Conservation (phyloP, 1,140 invertebrate genomes). For the Pseudomyrmex sp. region DNA sequence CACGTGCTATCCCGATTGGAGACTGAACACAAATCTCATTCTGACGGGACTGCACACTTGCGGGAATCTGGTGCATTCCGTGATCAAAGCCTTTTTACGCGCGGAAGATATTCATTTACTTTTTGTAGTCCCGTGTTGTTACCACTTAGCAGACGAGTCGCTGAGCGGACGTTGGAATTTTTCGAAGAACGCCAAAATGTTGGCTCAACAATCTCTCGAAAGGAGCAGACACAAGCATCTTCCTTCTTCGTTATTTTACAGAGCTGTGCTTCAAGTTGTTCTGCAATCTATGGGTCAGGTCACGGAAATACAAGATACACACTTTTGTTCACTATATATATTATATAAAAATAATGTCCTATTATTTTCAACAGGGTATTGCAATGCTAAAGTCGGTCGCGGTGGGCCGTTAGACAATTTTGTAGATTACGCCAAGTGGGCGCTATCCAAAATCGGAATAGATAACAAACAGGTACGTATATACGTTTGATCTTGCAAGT, state of each 20-base stretch:
- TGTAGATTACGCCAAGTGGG: constrained; percentile 88
- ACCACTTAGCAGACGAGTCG: constrained; percentile 92
- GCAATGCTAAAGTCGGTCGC: constrained; percentile 85
- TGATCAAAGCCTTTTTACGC: constrained; percentile 90
- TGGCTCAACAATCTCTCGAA: constrained; percentile 92
- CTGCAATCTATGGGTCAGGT: constrained; percentile 80
- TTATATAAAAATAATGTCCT: constrained; percentile 9
- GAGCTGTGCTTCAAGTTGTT: constrained; percentile 90
- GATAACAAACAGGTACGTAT: constrained; percentile 68
- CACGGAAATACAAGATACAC: constrained; percentile 16
- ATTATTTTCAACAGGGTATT: constrained; percentile 77
- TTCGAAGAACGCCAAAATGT: constrained; percentile 93
- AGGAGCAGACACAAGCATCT: constrained; percentile 87
- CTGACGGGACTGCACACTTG: constrained; percentile 95
- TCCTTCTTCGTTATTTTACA: constrained; percentile 88
- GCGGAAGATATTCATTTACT: constrained; percentile 87
- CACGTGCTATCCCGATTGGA: constrained; percentile 82
- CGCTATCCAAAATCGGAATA: constrained; percentile 86
- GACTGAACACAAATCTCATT: constrained; percentile 82
- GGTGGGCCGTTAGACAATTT: constrained; percentile 85
- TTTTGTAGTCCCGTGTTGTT: constrained; percentile 96
- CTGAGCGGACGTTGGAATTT: constrained; percentile 85
- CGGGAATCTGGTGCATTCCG: constrained; percentile 92
- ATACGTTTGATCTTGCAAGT: neutral
- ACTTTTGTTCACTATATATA: constrained; percentile 8